These are phyloP conservation scores for Galerucella calmariensis DNA, from an alignment of 2,888 invertebrate genomes.

Conservation along the genomic window DNA sequence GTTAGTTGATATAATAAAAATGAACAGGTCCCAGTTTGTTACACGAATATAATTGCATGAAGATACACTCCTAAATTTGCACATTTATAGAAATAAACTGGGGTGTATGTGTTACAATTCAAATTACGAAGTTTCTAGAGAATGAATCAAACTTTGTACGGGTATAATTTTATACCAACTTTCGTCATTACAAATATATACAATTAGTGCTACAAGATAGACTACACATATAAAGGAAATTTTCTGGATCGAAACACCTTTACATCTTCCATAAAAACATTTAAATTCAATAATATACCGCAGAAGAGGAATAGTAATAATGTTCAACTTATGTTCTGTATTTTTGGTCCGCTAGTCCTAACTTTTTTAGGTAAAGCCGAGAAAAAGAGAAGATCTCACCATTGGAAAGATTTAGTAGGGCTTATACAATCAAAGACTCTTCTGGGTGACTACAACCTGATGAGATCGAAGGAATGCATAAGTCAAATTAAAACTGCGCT, in stretches of 20 bases:
- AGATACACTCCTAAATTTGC: slow-evolving; percentile 44
- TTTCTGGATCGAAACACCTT: neutral
- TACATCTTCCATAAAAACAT: neutral
- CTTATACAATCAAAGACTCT: too few species aligned
- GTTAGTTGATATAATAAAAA: slow-evolving; percentile 37
- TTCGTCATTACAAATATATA: slow-evolving; percentile 56
- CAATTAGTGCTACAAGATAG: slow-evolving; percentile 51
- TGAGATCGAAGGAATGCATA: too few species aligned
- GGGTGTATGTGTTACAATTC: slow-evolving; percentile 56
- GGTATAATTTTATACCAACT: slow-evolving; percentile 57
- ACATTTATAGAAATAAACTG: slow-evolving; percentile 54
- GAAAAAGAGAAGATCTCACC: too few species aligned
- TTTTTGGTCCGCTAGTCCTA: too few species aligned
- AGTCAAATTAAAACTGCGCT: too few species aligned
- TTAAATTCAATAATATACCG: too few species aligned
- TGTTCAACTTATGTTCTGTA: too few species aligned
- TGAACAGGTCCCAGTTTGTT: slow-evolving; percentile 37
- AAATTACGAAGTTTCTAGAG: slow-evolving; percentile 56
- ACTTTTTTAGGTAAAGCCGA: too few species aligned
- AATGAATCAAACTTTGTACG: slow-evolving; percentile 59
- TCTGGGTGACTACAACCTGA: too few species aligned
- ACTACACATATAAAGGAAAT: slow-evolving; percentile 31
- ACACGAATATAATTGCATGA: slow-evolving; percentile 40
- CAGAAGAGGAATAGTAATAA: too few species aligned
- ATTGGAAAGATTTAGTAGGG: too few species aligned